phyloP scores from a whole-genome alignment of 2,797 vertebrate genomes.

The Lepilemur septentrionalis region DNA sequence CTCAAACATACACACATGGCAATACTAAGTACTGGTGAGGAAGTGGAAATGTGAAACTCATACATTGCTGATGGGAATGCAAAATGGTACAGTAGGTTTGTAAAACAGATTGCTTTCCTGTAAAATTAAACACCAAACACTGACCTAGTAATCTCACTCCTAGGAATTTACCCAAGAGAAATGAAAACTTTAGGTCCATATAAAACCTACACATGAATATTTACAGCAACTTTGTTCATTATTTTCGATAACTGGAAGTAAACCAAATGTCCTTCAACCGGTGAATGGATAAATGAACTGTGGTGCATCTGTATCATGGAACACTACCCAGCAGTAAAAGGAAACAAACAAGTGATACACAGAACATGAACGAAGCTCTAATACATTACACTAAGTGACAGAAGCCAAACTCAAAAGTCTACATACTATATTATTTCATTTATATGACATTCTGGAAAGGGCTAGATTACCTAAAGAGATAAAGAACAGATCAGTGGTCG shows the following conservation, averaged over 20 bases:
- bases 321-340: background rate
- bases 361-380: background rate
- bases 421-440: background rate
- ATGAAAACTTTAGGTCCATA: background rate
- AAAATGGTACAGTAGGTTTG: background rate
- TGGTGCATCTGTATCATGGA: background rate
- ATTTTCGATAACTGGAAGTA: background rate
- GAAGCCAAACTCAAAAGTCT: background rate
- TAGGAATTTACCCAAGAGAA: background rate
- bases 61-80: background rate
- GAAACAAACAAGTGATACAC: background rate
- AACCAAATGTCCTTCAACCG: background rate
- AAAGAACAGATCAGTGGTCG: background rate
- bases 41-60: background rate
- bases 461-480: background rate
- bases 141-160: background rate
- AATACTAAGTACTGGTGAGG: background rate
- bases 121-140: background rate
- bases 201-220: background rate
- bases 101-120: background rate
- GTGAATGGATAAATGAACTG: background rate
- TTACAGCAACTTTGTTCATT: background rate
- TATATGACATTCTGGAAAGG: background rate
- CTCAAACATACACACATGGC: background rate
- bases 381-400: background rate